Percentiles rank a stretch among this genome's conserved stretches.
These are phyloP conservation scores for Parnassius mnemosyne DNA, from an alignment of 2,888 invertebrate genomes.

Conservation along the genomic window DNA sequence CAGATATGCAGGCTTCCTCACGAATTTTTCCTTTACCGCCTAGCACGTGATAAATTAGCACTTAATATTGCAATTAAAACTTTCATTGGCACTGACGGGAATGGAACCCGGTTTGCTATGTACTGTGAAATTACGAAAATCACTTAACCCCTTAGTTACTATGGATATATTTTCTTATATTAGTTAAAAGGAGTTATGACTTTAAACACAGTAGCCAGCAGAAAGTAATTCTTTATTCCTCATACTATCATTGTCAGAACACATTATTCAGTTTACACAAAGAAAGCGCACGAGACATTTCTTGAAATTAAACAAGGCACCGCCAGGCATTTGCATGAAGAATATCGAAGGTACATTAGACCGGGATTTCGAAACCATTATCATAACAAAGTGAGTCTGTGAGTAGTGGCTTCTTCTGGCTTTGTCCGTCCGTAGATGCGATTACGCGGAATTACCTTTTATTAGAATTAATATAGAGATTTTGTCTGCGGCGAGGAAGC, in stretches of 20 bases:
- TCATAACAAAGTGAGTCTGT: constrained; percentile 32
- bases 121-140: no score
- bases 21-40: no score
- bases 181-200: not conserved
- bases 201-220: not conserved
- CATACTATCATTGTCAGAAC: constrained; percentile 14
- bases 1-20: no score
- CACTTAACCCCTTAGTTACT: no score
- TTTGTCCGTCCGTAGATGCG: constrained; percentile 32
- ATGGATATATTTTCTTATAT: no score
- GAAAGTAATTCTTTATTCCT: not conserved
- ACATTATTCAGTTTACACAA: constrained; percentile 23
- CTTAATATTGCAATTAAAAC: no score
- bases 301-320: constrained; percentile 28
- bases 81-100: no score
- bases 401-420: constrained; percentile 36
- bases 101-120: no score
- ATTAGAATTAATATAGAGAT: constrained; percentile 46
- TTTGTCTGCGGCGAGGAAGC: constrained; percentile 28
- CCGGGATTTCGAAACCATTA: constrained; percentile 28
- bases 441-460: constrained; percentile 44
- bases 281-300: constrained; percentile 26
- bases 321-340: constrained; percentile 38
- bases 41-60: no score
- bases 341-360: constrained; percentile 38